Evolutionary conservation across 2,113 vertebrate species (phyloP).

Genomic region (Uria lomvia): DNA sequence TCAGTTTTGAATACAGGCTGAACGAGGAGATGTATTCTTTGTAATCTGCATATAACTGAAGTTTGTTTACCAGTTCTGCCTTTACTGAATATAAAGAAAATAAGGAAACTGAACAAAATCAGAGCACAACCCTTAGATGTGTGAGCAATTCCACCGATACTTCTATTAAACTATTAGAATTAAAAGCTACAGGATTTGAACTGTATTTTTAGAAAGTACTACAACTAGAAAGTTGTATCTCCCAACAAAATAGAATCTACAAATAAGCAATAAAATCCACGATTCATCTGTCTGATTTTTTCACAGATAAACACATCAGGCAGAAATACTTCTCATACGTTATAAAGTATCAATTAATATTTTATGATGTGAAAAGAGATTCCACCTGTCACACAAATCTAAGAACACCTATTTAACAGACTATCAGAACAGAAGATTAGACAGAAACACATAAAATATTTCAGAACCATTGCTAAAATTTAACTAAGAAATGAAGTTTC

Average conservation of each 20-base stretch:
- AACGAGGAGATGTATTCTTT: background rate
- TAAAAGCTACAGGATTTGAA: background rate
- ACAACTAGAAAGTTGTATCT: background rate
- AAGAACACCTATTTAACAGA: background rate
- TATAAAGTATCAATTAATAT: background rate
- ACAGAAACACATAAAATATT: background rate
- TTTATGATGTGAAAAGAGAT: background rate
- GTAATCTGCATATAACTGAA: background rate
- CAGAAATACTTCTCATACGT: background rate
- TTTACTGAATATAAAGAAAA: background rate
- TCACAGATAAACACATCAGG: background rate
- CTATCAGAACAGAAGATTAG: background rate
- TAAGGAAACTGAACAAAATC: background rate
- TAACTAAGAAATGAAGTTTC: background rate
- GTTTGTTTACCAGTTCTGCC: background rate
- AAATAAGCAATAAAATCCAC: background rate
- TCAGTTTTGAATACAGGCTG: background rate
- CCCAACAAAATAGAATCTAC: background rate
- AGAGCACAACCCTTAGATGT: background rate
- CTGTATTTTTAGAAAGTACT: background rate
- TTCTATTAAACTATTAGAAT: background rate
- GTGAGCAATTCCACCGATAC: background rate
- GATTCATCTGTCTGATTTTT: background rate
- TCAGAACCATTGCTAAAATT: background rate
- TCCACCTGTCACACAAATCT: background rate